Percentiles rank a stretch among this genome's conserved stretches.
phyloP scores from a whole-genome alignment of 2,113 vertebrate species.

The Mesitornis unicolor region DNA sequence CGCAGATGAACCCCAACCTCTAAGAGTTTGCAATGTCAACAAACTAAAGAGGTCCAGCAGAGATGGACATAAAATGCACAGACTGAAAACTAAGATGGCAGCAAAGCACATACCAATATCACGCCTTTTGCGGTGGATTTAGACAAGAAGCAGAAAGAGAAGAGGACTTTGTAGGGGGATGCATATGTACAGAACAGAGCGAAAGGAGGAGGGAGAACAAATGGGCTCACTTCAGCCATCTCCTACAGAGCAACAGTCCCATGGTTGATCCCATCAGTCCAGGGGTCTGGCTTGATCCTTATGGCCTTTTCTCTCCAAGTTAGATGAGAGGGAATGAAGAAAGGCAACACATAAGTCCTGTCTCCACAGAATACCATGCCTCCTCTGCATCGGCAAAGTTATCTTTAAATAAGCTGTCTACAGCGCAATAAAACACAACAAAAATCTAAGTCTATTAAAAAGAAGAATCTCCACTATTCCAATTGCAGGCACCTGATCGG shows the following conservation, averaged over 20 bases:
- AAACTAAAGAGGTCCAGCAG: not conserved
- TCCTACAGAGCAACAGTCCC: not conserved
- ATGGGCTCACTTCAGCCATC: too few relatives aligned
- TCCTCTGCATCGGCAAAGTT: not conserved
- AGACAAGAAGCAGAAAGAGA: not conserved
- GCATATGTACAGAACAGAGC: not conserved
- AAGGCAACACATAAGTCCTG: accelerated
- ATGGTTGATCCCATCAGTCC: not conserved
- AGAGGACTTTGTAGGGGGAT: not conserved
- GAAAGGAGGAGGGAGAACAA: not conserved
- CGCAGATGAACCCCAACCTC: not conserved
- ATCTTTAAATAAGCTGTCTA: not conserved
- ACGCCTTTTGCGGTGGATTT: not conserved
- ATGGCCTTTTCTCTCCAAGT: not conserved
- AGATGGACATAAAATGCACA: not conserved
- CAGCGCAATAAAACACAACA: not conserved
- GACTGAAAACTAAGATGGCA: not conserved
- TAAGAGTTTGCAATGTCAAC: accelerated
- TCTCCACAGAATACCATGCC: not conserved
- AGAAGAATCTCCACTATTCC: not conserved
- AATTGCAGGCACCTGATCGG: not conserved
- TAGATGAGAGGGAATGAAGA: not conserved
- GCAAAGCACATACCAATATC: accelerated
- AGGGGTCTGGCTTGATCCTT: not conserved
- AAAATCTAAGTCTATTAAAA: not conserved